Evolutionary conservation across 2,113 vertebrate genomes (phyloP).

Genomic region (Pagrus major): DNA sequence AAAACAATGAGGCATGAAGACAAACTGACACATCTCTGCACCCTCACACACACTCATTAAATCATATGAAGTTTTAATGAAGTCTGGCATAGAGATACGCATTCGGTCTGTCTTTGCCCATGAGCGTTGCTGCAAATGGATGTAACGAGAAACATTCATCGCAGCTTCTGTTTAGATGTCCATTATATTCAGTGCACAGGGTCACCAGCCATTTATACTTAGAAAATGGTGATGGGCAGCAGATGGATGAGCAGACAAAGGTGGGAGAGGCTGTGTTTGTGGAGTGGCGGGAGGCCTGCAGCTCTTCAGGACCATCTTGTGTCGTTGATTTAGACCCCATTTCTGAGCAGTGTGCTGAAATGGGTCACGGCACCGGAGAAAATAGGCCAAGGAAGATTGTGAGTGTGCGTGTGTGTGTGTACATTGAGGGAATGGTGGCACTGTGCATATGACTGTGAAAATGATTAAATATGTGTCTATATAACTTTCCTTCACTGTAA

Average conservation of each 20-base stretch:
- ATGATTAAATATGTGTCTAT: neutral
- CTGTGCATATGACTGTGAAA: neutral
- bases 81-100: neutral
- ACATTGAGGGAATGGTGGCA: too few relatives aligned
- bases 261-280: slow-evolving; percentile 11
- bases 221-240: neutral
- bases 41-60: neutral
- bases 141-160: neutral
- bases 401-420: neutral
- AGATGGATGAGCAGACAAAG: slow-evolving; percentile 1
- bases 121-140: slow-evolving; percentile 11
- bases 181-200: neutral
- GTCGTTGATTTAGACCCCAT: slow-evolving; percentile 12
- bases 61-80: neutral
- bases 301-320: slow-evolving; percentile 7
- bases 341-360: slow-evolving; percentile 51
- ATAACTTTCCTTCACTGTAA: neutral
- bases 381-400: slow-evolving; percentile 26
- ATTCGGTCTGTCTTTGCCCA: neutral
- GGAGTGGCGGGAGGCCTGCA: slow-evolving; percentile 22
- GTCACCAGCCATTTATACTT: neutral
- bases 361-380: slow-evolving; percentile 56
- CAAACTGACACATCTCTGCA: neutral
- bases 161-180: neutral
- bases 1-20: neutral